Evolutionary conservation across 1,140 invertebrate genomes (phyloP), one percentile per base, ranked within the genome.

Genomic region (Penaeus chinensis): DNA sequence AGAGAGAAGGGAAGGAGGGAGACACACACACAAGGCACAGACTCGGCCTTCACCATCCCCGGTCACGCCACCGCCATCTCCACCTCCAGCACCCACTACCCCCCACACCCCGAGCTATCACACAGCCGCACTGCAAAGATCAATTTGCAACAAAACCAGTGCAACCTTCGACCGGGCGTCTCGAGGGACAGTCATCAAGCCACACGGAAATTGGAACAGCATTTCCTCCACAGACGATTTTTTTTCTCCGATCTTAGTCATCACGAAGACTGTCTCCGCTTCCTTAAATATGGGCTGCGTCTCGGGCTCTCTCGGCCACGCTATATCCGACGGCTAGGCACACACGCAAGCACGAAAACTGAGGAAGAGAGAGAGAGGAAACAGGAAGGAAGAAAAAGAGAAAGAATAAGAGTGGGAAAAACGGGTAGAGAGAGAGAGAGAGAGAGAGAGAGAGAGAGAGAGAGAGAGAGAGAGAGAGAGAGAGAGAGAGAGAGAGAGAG

Each of bases 391-490:
- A 27, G 27, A 3, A 69, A 27, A 69, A 27, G 27, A 69, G 66
- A 69, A 27, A 69, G 66, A 20, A 19, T 10, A 27, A 69, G 66
- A 69, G 65, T n/a, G 65, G 27, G 65, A 4, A 24, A 69, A 24
- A 69, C 3, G 27, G 65, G 18, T 8, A 24, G 27, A 18, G 22
- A 32, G 32, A 32, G 32, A 13, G 66, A n/a, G 18, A n/a, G 8
- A 8, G 66, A 71, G 66, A 42, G 76, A 78, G 76, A n/a, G 76
- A 78, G 24, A 11, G 76, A 37, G 11, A 11, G 2, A 19, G 24
- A 22, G 77, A 78, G 77, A 60, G 77, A 78, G 77, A n/a, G 54
- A n/a, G 32, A 60, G 77, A 78, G 37, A 78, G 32, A 66, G 20
- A 47, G 54, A 71, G 20, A 37, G 37, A 83, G 32, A 8, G 63